These are phyloP conservation scores for Calcarius lapponicus DNA, from an alignment of 2,797 vertebrate genomes.

Conservation along the genomic window DNA sequence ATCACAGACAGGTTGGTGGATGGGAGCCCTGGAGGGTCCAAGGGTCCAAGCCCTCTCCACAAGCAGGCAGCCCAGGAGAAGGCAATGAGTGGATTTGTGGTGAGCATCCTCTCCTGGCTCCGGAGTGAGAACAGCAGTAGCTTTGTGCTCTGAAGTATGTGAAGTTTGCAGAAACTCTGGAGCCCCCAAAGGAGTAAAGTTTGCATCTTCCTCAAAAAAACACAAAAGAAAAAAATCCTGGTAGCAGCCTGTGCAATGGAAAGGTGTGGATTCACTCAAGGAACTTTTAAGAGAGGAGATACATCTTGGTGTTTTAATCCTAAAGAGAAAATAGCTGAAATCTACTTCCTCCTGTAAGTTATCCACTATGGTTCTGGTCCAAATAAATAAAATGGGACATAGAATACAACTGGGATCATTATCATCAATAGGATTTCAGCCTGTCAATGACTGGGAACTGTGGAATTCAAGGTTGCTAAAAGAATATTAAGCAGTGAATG, in stretches of 20 bases:
- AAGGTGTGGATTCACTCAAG: background rate
- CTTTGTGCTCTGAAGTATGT: background rate
- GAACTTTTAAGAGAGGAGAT: background rate
- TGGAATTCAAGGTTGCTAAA: constrained; percentile 47
- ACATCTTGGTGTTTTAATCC: background rate
- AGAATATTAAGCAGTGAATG: constrained; percentile 2
- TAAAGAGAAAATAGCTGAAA: background rate
- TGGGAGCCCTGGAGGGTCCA: background rate
- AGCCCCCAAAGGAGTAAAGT: background rate
- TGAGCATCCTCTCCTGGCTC: background rate
- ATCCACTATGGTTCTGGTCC: background rate
- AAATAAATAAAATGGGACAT: background rate
- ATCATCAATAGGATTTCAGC: background rate
- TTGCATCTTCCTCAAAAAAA: background rate
- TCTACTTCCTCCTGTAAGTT: background rate
- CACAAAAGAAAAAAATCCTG: background rate
- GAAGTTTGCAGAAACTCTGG: background rate
- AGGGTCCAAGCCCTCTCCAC: background rate
- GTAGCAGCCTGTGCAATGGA: background rate
- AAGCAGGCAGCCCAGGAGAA: background rate
- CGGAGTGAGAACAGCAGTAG: background rate
- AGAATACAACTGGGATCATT: background rate
- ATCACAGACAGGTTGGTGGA: too few species aligned
- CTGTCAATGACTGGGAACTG: constrained; percentile 2
- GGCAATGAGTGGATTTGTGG: background rate